Conservation (phyloP, 2,797 vertebrate species). For the Anguilla anguilla region DNA sequence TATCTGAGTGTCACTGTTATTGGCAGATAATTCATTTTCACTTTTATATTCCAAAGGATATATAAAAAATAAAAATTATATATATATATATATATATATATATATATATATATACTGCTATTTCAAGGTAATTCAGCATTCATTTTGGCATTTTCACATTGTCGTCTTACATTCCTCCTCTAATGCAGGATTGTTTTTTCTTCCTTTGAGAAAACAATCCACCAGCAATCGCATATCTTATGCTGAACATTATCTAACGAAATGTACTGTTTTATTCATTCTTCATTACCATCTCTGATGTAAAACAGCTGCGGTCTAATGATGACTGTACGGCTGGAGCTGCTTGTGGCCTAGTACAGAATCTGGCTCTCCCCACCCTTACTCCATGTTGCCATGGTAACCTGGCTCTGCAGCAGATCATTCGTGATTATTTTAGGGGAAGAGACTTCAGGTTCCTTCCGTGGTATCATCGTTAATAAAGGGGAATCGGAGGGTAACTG, state of each 20-base stretch:
- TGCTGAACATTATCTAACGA: background rate
- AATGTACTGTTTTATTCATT: background rate
- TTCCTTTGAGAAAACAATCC: background rate
- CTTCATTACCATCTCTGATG: slow-evolving; percentile 12
- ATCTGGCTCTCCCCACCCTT: background rate
- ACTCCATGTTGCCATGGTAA: slow-evolving; percentile 30
- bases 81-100: too few relatives aligned
- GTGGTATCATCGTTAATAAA: background rate
- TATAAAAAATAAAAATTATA: background rate
- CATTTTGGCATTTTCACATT: background rate
- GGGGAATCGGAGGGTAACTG: background rate
- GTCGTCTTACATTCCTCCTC: background rate
- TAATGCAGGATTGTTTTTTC: background rate
- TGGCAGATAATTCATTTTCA: background rate
- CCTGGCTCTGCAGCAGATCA: slow-evolving; percentile 6
- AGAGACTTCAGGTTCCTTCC: background rate
- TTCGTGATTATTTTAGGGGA: slow-evolving; percentile 25
- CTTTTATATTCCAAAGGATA: background rate
- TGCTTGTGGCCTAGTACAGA: slow-evolving; percentile 6
- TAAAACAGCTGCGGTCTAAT: background rate
- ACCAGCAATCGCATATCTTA: background rate
- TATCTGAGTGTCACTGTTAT: background rate
- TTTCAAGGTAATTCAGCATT: background rate
- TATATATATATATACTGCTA: background rate
- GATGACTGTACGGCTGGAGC: background rate